Conservation (phyloP, 2,888 invertebrate species). For the Nephrotoma guestfalica region DNA sequence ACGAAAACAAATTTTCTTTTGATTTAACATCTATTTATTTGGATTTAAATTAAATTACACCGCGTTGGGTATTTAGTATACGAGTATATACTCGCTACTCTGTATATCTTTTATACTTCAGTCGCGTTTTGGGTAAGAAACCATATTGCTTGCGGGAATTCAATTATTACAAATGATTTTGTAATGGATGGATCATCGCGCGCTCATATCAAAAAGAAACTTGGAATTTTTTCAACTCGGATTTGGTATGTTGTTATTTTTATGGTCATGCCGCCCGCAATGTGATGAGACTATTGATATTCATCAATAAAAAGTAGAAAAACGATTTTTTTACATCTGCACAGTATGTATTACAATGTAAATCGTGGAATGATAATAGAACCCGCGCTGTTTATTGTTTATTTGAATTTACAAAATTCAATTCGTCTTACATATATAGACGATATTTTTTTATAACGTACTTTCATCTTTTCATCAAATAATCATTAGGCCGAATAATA, state of each 20-base stretch:
- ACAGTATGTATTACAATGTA: neutral
- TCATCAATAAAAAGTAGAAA: neutral
- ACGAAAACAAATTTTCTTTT: neutral
- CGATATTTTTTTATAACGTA: neutral
- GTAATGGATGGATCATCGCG: neutral
- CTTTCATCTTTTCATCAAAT: neutral
- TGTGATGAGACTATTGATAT: neutral
- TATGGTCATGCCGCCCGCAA: neutral
- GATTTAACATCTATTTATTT: neutral
- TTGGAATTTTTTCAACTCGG: neutral
- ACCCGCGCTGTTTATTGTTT: neutral
- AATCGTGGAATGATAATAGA: neutral
- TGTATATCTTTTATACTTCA: neutral
- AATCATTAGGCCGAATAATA: neutral
- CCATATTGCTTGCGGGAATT: neutral
- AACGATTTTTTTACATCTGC: neutral
- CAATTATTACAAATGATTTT: neutral
- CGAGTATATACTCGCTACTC: neutral
- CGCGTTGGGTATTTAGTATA: neutral
- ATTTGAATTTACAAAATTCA: neutral
- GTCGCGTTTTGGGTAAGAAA: neutral
- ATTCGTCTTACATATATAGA: neutral
- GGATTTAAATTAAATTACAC: neutral
- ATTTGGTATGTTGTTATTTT: neutral
- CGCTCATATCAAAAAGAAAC: neutral